A percentile compares a stretch with the other conserved stretches of the same genome.
phyloP scores from a whole-genome alignment of 2,113 vertebrate species.

The Antidorcas marsupialis region DNA sequence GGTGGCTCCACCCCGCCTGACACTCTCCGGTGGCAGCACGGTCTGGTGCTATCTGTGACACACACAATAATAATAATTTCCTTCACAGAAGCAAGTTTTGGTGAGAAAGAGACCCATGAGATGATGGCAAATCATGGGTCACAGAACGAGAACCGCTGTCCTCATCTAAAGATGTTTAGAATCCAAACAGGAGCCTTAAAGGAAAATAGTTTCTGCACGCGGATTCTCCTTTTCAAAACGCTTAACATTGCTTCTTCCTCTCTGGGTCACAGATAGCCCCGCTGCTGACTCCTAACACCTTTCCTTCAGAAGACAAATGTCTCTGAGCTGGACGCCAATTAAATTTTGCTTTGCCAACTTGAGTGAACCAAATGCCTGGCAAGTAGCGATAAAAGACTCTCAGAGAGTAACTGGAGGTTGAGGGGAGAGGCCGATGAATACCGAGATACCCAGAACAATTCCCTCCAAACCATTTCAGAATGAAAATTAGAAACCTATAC shows the following conservation, averaged over 20 bases:
- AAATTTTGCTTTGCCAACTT: conserved; percentile 17
- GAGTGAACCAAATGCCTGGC: background rate
- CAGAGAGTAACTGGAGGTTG: background rate
- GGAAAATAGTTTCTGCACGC: conserved; percentile 18
- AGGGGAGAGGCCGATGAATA: background rate
- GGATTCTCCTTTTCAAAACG: background rate
- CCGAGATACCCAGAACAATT: background rate
- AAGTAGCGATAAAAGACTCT: background rate
- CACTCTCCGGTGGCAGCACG: background rate
- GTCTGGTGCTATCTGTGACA: background rate
- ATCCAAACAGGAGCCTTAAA: background rate
- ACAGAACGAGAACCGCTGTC: background rate
- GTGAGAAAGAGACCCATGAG: background rate
- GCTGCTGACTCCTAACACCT: background rate
- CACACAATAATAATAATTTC: background rate
- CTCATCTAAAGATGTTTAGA: background rate
- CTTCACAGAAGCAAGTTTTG: conserved; percentile 1
- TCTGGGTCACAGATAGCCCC: background rate
- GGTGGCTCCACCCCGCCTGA: background rate
- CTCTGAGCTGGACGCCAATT: background rate
- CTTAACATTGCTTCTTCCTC: background rate
- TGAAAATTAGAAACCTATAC: background rate
- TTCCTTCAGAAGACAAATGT: conserved; percentile 4
- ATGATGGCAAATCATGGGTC: background rate
- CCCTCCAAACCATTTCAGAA: background rate